Base-by-base conservation (phyloP, 2,113 vertebrate species). In the Oriolus oriolus region DNA sequence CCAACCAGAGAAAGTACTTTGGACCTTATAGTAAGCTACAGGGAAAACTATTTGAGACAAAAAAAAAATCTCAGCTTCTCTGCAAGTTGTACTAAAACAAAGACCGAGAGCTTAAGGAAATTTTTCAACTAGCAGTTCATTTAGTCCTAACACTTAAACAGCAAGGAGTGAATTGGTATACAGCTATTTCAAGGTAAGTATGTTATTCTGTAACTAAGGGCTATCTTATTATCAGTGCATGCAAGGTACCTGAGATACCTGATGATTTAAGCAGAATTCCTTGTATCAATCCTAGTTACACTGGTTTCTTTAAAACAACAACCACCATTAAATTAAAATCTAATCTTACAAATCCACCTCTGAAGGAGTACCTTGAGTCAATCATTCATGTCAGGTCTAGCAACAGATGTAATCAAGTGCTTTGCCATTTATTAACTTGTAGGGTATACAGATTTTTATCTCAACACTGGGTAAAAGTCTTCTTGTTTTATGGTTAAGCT, bases 401-500 rank as follows among this genome's bases (percentile, higher is more conserved):
- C 66, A 84, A 53, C 7, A 35, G 37, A 88, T 26, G 22, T 22
- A 78, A 79, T 73, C 16, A 83, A 87, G 41, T 24, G 12, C 33
- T 90, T 69, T 37, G 83, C 31, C 39, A 81, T 81, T 94, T 50
- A 92, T 95, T 97, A 93, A 95, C 92, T 77, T 70, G 9, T 13
- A 74, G 1, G 7, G 22, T 24, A 39, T 18, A 65, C 27, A 70
- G 83, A 78, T 84, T 84, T 80, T 81, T 73, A 92, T 86, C 69
- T 53, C 64, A 45, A 41, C 54, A 28, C 54, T 30, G 33, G 63
- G 83, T 86, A 63, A 97, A 95, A 89, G 87, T 88, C 66, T 87
- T 84, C 56, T 42, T 23, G 75, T 41, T 94, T 88, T 50, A 64
- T 53, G 33, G 49, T 69, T 41, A 31, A 73, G 23, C 11, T 69